Percentiles rank a stretch among this genome's conserved stretches.
Evolutionary conservation across 2,797 vertebrate species (phyloP).

Genomic region (Coranthus polyacanthus): DNA sequence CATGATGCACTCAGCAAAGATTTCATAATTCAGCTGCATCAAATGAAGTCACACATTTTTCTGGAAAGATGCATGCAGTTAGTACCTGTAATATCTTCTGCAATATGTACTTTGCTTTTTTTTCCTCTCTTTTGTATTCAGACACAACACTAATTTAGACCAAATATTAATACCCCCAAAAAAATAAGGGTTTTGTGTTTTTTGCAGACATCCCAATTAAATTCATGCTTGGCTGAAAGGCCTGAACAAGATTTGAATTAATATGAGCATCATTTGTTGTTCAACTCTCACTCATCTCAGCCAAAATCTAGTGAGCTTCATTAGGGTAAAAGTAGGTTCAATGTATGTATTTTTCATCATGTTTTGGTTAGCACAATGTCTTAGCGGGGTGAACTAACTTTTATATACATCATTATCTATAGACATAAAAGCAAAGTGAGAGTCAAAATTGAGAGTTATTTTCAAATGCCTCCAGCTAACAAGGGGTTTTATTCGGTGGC

Average conservation of each 20-base stretch:
- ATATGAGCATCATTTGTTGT: constrained; percentile 21
- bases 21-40: constrained; percentile 9
- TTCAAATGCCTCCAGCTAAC: too few species aligned
- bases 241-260: constrained; percentile 29
- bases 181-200: constrained; percentile 11
- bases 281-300: constrained; percentile 24
- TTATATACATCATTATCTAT: too few species aligned
- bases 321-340: too few species aligned
- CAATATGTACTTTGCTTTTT: not conserved
- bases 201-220: constrained; percentile 29
- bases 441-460: too few species aligned
- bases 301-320: not conserved
- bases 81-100: not conserved
- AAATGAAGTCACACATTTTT: not conserved
- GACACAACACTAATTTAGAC: not conserved
- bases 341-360: too few species aligned
- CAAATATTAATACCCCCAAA: constrained; percentile 5
- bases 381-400: too few species aligned
- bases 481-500: too few species aligned
- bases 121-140: constrained; percentile 2
- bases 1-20: constrained; percentile 3
- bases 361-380: too few species aligned
- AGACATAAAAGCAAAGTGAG: too few species aligned
- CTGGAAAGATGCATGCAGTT: too few species aligned
- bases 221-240: constrained; percentile 23